phyloP scores from a whole-genome alignment of 37 sponge, comb jelly and placozoan genomes.

The Agelas oroides region DNA sequence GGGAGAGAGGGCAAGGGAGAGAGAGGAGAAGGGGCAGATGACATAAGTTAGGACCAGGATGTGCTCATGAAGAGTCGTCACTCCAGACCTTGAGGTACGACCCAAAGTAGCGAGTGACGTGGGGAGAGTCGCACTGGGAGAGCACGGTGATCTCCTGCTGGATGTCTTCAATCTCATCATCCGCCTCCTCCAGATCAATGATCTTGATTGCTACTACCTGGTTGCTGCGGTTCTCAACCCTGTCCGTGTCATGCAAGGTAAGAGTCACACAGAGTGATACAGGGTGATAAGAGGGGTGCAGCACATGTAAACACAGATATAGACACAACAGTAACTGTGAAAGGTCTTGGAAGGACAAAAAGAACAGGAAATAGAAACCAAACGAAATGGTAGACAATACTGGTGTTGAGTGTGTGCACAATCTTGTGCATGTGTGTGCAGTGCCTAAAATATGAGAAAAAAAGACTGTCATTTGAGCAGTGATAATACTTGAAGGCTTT shows the following conservation, averaged over 20 bases:
- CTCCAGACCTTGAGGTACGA: slow-evolving; percentile 96
- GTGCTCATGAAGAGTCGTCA: too few relatives aligned
- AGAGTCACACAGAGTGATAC: slow-evolving; percentile 37
- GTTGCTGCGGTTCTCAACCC: slow-evolving; percentile 82
- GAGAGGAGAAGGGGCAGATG: too few relatives aligned
- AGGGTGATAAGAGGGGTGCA: not conserved
- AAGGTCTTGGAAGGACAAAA: not conserved
- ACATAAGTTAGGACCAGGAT: too few relatives aligned
- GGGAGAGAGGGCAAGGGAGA: too few relatives aligned
- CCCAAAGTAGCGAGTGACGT: slow-evolving; percentile 88
- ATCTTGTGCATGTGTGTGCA: too few relatives aligned
- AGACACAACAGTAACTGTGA: not conserved
- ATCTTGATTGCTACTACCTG: slow-evolving; percentile 92
- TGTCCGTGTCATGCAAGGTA: too few relatives aligned
- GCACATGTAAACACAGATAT: not conserved
- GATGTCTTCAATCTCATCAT: slow-evolving; percentile 98
- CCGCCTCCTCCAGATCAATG: slow-evolving; percentile 95
- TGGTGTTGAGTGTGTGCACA: too few relatives aligned
- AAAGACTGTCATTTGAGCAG: too few relatives aligned
- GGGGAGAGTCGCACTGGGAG: slow-evolving; percentile 92
- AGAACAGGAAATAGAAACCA: too few relatives aligned
- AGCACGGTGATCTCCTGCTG: slow-evolving; percentile 94
- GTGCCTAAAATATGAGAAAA: too few relatives aligned
- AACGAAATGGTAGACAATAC: too few relatives aligned
- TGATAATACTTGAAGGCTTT: too few relatives aligned